Percentiles rank a stretch among this genome's conserved stretches.
Evolutionary conservation across 64 coral and sea anemone species (phyloP).

Genomic region (Anthopleura sola): DNA sequence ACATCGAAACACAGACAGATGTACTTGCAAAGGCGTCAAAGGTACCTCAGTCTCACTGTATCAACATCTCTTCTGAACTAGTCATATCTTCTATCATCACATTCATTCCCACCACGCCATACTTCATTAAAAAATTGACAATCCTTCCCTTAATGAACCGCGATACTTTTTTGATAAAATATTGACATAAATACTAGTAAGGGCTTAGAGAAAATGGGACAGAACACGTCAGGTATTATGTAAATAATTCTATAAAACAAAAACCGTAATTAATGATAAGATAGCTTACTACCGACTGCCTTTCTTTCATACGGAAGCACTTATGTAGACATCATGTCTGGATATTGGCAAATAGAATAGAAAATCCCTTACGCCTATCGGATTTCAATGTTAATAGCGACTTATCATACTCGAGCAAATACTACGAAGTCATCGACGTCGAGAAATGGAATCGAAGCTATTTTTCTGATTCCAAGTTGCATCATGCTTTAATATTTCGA

Average conservation of each 20-base stretch:
- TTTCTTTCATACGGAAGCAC: neutral
- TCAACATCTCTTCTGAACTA: too few relatives aligned
- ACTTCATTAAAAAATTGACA: too few relatives aligned
- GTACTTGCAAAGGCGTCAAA: too few relatives aligned
- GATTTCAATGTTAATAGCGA: neutral
- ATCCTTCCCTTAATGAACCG: neutral
- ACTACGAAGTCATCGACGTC: neutral
- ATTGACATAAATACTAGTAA: neutral
- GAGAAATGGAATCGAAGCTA: neutral
- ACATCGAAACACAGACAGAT: too few relatives aligned
- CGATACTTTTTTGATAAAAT: neutral
- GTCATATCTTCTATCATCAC: too few relatives aligned
- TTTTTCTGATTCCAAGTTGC: neutral
- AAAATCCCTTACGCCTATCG: neutral
- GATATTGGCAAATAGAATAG: neutral
- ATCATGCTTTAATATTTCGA: neutral
- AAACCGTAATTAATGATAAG: neutral
- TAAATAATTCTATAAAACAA: slow-evolving; percentile 1
- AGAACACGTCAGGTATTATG: neutral
- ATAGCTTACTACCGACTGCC: neutral
- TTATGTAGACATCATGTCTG: neutral
- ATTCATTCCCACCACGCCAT: too few relatives aligned
- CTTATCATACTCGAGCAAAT: neutral
- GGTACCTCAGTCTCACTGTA: too few relatives aligned
- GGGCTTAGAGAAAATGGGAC: neutral